Conservation (phyloP, 2,113 vertebrate species). For the Alaudala cheleensis region DNA sequence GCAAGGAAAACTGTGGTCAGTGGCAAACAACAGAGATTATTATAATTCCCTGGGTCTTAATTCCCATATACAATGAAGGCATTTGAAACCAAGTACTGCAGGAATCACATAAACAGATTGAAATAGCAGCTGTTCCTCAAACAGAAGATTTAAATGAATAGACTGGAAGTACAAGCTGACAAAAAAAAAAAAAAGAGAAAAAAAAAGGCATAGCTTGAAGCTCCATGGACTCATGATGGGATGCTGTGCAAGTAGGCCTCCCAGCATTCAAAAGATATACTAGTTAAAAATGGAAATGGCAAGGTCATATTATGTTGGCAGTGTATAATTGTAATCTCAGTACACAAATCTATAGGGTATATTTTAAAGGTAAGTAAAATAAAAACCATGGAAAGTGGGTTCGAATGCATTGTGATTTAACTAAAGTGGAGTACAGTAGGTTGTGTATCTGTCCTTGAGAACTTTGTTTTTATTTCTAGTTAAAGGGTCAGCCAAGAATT, state of each 20-base stretch:
- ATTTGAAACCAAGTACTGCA: not conserved
- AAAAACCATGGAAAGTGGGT: not conserved
- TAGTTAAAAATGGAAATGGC: not conserved
- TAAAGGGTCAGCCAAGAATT: not conserved
- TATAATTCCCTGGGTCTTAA: constrained; percentile 17
- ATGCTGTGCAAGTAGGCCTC: not conserved
- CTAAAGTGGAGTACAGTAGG: not conserved
- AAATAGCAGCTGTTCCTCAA: constrained; percentile 14
- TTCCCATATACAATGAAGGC: not conserved
- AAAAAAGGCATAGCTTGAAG: not conserved
- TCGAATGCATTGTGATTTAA: not conserved
- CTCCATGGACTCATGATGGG: not conserved
- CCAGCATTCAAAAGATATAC: not conserved
- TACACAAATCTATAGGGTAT: not conserved
- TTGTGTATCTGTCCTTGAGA: not conserved
- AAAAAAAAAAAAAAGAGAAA: not conserved
- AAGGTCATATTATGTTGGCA: not conserved
- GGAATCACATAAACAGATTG: not conserved
- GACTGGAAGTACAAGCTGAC: not conserved
- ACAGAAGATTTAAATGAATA: not conserved
- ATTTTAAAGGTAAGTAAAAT: not conserved
- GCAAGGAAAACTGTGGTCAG: not conserved
- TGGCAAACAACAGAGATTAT: not conserved
- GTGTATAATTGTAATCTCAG: not conserved
- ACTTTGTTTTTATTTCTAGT: not conserved